These are phyloP conservation scores for Latrodectus geometricus DNA, from an alignment of 1,140 invertebrate genomes.

Conservation along the genomic window DNA sequence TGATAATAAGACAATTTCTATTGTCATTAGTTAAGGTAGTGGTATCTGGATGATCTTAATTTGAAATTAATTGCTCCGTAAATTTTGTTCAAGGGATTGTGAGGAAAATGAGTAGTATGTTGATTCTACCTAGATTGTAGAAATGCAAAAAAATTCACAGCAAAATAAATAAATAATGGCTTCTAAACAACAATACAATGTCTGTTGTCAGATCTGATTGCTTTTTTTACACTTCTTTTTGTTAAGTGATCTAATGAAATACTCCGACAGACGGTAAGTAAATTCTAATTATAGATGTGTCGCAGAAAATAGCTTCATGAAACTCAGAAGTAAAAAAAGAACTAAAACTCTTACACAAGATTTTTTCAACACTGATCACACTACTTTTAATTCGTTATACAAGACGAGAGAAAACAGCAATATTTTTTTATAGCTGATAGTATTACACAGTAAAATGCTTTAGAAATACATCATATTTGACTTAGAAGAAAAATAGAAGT, in stretches of 20 bases:
- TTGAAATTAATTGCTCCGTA: neutral
- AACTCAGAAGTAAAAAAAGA: neutral
- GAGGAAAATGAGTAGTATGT: neutral
- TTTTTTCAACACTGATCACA: too few relatives aligned
- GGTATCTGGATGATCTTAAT: neutral
- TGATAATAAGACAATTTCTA: neutral
- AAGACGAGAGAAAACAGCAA: too few relatives aligned
- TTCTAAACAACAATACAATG: neutral
- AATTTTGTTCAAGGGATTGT: neutral
- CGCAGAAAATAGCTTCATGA: neutral
- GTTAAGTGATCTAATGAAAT: neutral
- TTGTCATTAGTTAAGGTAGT: neutral
- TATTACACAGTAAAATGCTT: too few relatives aligned
- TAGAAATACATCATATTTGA: too few relatives aligned
- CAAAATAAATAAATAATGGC: neutral
- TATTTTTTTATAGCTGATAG: too few relatives aligned
- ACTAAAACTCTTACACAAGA: too few relatives aligned
- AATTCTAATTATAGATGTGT: neutral
- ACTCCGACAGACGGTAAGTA: neutral
- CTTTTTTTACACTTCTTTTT: neutral
- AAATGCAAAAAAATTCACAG: neutral
- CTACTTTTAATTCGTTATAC: too few relatives aligned
- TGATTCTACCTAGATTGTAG: neutral
- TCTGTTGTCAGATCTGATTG: neutral
- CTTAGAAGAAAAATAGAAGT: too few relatives aligned